These are phyloP conservation scores for Doryteuthis pealeii DNA, from an alignment of 1,140 invertebrate genomes.

Conservation along the genomic window DNA sequence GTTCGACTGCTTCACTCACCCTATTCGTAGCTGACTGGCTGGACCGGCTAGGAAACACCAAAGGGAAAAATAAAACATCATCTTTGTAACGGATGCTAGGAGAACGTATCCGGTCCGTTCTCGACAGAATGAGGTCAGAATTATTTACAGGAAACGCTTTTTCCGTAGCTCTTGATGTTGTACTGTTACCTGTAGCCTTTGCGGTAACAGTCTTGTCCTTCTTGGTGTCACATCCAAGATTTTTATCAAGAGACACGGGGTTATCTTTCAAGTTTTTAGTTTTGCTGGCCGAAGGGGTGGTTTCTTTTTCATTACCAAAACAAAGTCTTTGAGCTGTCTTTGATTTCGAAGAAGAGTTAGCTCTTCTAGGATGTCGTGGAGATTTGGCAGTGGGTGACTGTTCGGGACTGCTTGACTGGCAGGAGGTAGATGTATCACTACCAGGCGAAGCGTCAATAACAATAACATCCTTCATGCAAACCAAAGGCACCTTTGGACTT, in stretches of 20 bases:
- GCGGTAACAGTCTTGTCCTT: background rate
- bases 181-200: background rate
- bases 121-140: background rate
- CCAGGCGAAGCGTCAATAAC: background rate
- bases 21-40: constrained; percentile 4
- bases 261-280: background rate
- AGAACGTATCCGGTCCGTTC: constrained; percentile 1
- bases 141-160: background rate
- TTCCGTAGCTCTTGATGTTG: background rate
- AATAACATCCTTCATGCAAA: constrained; percentile 8
- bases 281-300: background rate
- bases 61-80: constrained; percentile 6
- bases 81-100: constrained; percentile 6
- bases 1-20: background rate
- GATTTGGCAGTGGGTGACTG: background rate
- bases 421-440: background rate
- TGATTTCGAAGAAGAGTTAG: background rate
- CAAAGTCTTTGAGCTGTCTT: background rate
- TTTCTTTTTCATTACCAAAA: background rate
- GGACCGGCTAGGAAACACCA: background rate
- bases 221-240: no score
- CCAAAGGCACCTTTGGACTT: constrained; percentile 5
- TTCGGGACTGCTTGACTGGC: background rate
- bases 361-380: background rate
- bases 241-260: background rate